Percentiles rank a stretch among this genome's conserved stretches.
Conservation (phyloP, 2,797 vertebrate species). For the Aselliscus stoliczkanus region DNA sequence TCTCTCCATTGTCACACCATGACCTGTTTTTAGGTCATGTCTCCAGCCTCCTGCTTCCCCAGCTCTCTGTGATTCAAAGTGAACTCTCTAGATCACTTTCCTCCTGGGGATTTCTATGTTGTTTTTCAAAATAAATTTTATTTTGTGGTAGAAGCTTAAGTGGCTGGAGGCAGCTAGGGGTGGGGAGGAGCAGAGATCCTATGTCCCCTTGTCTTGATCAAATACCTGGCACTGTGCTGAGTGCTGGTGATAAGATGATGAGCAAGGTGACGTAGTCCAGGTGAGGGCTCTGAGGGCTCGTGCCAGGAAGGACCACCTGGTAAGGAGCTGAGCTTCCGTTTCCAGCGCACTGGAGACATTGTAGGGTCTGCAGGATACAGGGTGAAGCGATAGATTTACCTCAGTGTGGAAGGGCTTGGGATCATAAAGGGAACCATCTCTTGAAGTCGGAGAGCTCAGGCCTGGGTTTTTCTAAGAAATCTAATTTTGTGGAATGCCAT, state of each 20-base stretch:
- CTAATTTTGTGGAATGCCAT: not conserved
- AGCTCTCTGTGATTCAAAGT: not conserved
- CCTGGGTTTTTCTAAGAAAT: conserved; percentile 1
- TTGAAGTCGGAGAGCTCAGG: not conserved
- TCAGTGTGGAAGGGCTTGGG: not conserved
- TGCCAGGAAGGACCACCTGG: not conserved
- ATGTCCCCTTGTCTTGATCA: not conserved
- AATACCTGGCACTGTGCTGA: not conserved
- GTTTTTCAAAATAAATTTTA: too few relatives aligned
- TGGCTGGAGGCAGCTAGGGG: not conserved
- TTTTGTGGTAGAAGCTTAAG: not conserved
- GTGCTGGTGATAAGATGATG: not conserved
- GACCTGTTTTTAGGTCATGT: not conserved
- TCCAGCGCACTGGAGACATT: not conserved
- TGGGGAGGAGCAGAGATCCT: not conserved
- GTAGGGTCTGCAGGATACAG: not conserved
- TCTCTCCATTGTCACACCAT: not conserved
- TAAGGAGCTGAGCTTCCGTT: not conserved
- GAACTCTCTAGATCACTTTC: not conserved
- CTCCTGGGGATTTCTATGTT: not conserved
- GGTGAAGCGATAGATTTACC: not conserved
- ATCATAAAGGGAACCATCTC: not conserved
- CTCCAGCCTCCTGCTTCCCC: not conserved
- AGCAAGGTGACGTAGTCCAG: accelerated
- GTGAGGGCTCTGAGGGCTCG: not conserved